These are phyloP conservation scores for Perognathus longimembris DNA, from an alignment of 2,113 vertebrate species.

Conservation along the genomic window DNA sequence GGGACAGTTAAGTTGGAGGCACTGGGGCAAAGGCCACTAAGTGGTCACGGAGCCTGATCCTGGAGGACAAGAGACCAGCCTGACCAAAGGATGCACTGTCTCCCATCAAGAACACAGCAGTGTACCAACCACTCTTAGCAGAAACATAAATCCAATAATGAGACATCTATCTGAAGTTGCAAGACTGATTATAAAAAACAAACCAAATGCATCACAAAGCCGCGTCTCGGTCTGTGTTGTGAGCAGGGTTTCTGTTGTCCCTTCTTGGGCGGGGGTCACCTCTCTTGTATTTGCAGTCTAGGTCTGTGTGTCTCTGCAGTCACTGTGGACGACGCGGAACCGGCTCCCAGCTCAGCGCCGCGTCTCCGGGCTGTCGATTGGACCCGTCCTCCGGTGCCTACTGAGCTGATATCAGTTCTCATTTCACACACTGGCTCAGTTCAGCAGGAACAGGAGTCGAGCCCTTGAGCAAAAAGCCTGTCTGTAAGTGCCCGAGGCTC, in stretches of 20 bases:
- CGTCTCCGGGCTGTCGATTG: conserved; percentile 83
- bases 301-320: conserved; percentile 40
- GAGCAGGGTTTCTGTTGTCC: background rate
- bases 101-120: background rate
- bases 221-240: background rate
- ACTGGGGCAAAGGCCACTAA: background rate
- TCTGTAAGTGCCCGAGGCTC: conserved; percentile 67
- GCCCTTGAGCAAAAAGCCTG: conserved; percentile 89
- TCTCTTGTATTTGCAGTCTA: conserved; percentile 75
- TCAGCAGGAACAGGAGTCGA: conserved; percentile 99
- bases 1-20: conserved; percentile 80
- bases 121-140: background rate
- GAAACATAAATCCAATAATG: background rate
- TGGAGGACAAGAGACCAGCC: background rate
- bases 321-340: background rate
- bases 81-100: background rate
- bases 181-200: background rate
- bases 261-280: conserved; percentile 21
- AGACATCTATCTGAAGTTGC: background rate
- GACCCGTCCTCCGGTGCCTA: conserved; percentile 99
- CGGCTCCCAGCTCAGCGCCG: conserved; percentile 52
- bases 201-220: background rate
- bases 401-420: conserved; percentile 99
- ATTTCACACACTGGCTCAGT: conserved; percentile 99
- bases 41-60: accelerated